A percentile compares a stretch with the other conserved stretches of the same genome.
Evolutionary conservation across 2,888 invertebrate species (phyloP).

Genomic region (Malacosoma neustria): DNA sequence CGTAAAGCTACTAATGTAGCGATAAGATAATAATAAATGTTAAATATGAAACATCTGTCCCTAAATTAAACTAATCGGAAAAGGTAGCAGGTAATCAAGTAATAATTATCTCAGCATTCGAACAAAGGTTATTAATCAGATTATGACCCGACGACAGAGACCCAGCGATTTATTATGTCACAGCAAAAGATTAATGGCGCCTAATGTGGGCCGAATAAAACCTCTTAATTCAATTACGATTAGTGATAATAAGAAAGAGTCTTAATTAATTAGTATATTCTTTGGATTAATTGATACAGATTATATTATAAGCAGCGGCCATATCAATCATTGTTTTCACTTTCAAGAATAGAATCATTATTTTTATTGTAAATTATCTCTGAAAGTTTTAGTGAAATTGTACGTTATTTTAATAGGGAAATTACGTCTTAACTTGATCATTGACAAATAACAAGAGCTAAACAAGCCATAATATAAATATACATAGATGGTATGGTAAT

Average conservation of each 20-base stretch:
- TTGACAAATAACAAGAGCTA: too few relatives aligned
- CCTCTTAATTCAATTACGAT: not conserved
- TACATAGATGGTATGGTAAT: too few relatives aligned
- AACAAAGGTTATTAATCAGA: slow-evolving; percentile 12
- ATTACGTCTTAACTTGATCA: too few relatives aligned
- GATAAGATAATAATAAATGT: too few relatives aligned
- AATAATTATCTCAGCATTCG: not conserved
- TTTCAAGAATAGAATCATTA: too few relatives aligned
- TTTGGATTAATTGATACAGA: not conserved
- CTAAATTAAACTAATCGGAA: not conserved
- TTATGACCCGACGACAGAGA: slow-evolving; percentile 8
- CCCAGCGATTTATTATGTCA: slow-evolving; percentile 11
- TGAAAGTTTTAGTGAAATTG: too few relatives aligned
- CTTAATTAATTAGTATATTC: not conserved
- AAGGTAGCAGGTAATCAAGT: not conserved
- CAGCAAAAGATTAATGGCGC: slow-evolving; percentile 1
- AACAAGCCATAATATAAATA: too few relatives aligned
- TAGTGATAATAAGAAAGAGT: not conserved
- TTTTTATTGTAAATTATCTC: too few relatives aligned
- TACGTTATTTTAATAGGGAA: too few relatives aligned
- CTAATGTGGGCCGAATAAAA: not conserved
- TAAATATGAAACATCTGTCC: not conserved
- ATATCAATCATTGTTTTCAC: too few relatives aligned
- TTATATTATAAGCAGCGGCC: not conserved
- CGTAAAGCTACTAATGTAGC: too few relatives aligned